Evolutionary conservation across 1,140 invertebrate genomes (phyloP).

Genomic region (Leptestheria dahalacensis): DNA sequence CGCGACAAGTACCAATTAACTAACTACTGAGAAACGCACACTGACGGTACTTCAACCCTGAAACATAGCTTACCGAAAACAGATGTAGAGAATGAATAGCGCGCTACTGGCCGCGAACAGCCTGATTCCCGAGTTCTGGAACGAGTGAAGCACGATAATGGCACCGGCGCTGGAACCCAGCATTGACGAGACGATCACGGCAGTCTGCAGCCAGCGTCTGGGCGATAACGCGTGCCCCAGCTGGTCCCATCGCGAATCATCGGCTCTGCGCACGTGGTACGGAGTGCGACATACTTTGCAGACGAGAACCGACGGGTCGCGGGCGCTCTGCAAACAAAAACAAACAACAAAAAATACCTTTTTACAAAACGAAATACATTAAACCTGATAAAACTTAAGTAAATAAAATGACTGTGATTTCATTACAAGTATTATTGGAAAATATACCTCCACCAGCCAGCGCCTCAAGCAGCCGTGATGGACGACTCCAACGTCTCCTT

Average conservation of each 20-base stretch:
- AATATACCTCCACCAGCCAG: conserved; percentile 57
- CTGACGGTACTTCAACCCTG: not conserved
- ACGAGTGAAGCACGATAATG: conserved; percentile 67
- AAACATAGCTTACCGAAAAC: conserved; percentile 44
- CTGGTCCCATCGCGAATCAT: conserved; percentile 53
- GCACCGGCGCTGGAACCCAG: conserved; percentile 53
- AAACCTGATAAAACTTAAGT: not conserved
- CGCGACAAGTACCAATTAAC: no score
- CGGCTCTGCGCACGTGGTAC: conserved; percentile 45
- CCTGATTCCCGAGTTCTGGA: conserved; percentile 55
- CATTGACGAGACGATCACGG: conserved; percentile 47
- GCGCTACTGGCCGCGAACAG: conserved; percentile 64
- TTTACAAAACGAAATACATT: not conserved
- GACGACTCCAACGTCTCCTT: conserved; percentile 73
- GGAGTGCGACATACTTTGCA: conserved; percentile 66
- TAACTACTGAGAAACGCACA: conserved; percentile 18
- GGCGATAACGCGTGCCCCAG: conserved; percentile 48
- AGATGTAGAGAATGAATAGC: conserved; percentile 64
- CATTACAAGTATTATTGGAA: no score
- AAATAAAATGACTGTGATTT: not conserved
- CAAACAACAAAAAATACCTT: not conserved
- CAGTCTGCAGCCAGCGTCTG: conserved; percentile 61
- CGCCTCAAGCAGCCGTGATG: conserved; percentile 80
- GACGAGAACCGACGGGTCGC: conserved; percentile 44
- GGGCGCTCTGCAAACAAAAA: conserved; percentile 36